Evolutionary conservation across 2,113 vertebrate species (phyloP).

Genomic region (Empidonax traillii): DNA sequence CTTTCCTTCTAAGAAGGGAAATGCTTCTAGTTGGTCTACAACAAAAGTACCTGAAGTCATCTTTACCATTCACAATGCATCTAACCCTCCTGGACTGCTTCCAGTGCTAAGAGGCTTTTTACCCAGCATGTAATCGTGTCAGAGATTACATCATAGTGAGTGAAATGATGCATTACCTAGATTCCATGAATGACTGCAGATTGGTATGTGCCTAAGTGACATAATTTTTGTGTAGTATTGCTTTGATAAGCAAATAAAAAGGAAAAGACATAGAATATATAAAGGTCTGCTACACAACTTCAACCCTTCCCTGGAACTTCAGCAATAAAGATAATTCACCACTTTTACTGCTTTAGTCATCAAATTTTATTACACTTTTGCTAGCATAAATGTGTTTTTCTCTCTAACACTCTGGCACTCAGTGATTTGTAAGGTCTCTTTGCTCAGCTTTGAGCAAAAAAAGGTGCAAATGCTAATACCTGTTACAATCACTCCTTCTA

Average conservation of each 20-base stretch:
- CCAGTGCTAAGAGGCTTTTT: background rate
- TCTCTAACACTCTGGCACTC: background rate
- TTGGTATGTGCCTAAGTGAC: background rate
- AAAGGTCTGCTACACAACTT: background rate
- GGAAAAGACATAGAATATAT: background rate
- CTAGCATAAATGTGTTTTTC: background rate
- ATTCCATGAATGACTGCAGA: background rate
- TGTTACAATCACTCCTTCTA: background rate
- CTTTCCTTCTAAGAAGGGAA: background rate
- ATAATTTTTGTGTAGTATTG: background rate
- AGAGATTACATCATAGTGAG: background rate
- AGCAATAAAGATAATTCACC: background rate
- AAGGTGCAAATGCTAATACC: slow-evolving; percentile 21
- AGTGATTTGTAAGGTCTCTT: slow-evolving; percentile 10
- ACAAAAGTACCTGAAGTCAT: background rate
- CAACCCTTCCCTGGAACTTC: background rate
- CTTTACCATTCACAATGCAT: background rate
- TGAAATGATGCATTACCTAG: background rate
- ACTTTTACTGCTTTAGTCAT: slow-evolving; percentile 19
- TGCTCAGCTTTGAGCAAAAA: slow-evolving; percentile 1
- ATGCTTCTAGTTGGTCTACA: background rate
- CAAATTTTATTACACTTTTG: slow-evolving; percentile 21
- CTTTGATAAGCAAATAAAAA: slow-evolving; percentile 21
- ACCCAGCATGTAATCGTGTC: background rate
- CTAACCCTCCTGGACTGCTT: background rate